Conservation (phyloP, 2,113 vertebrate genomes). For the Ascaphus truei region DNA sequence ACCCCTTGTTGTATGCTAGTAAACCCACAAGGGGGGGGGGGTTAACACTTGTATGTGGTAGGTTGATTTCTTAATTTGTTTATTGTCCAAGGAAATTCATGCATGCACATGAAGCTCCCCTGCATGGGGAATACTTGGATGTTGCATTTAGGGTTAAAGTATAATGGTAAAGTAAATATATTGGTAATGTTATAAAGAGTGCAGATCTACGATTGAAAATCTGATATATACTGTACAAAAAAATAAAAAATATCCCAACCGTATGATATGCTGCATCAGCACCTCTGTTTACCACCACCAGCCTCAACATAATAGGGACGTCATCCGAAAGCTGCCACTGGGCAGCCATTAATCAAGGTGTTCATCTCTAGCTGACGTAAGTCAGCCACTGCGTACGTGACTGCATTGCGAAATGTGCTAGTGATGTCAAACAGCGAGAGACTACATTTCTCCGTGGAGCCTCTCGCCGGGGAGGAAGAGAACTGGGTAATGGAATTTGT, state of each 20-base stretch:
- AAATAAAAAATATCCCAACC: neutral
- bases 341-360: conserved; percentile 24
- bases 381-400: neutral
- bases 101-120: too few species aligned
- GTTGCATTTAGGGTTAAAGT: too few species aligned
- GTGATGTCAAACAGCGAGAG: neutral
- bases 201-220: neutral
- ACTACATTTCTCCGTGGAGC: neutral
- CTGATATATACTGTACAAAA: too few species aligned
- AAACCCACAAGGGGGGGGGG: too few species aligned
- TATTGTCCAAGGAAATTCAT: too few species aligned
- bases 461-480: neutral
- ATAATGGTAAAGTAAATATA: too few species aligned
- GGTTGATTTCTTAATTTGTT: too few species aligned
- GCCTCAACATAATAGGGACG: neutral
- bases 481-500: neutral
- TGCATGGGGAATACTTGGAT: too few species aligned
- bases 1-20: too few species aligned
- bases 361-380: conserved; percentile 11
- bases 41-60: too few species aligned
- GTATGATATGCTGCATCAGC: neutral
- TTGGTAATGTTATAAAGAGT: neutral
- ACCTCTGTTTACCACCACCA: neutral
- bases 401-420: neutral
- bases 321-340: neutral